Evolutionary conservation across 2,888 invertebrate genomes (phyloP), one percentile per base, ranked within the genome.

Genomic region (Athripsodes cinereus): DNA sequence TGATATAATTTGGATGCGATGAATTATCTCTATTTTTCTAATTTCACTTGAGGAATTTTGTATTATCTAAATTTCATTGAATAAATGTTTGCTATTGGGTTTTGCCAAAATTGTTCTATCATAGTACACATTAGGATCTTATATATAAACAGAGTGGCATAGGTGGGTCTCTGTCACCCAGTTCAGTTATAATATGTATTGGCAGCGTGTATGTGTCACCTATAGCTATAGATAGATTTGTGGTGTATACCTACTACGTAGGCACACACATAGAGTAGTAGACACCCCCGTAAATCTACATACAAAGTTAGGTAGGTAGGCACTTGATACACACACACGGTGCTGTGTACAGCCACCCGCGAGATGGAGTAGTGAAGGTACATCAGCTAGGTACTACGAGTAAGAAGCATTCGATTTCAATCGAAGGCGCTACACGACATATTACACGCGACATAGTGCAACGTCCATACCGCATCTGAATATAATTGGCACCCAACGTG

Each of bases 341-440:
- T 18, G 58, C 18, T 46, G 35, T 11, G 40, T 20, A 22, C 40
- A 20, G 26, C 44, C 56, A 44, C 56, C 57, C 52, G 57, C 57
- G 57, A 57, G 57, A 57, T 57, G 57, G 57, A 57, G 57, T 16
- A 40, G 16, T 51, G 64, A 63, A 59, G 64, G 57, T 57, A 61
- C n/a, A n/a, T n/a, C n/a, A n/a, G n/a, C n/a, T n/a, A n/a, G n/a
- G n/a, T n/a, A n/a, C n/a, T 60, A 65, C 64, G 66, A 64, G 63
- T 58, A 65, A 63, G 65, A 62, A 63, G 62, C 60, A 62, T 62
- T 65, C 60, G 63, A 63, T 63, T 63, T 63, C 63, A 63, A 63
- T 63, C 63, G 63, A 63, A 63, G 63, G 58, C 61, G 61, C 61
- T 58, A 52, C 59, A 58, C 60, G 61, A 63, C 63, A 63, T 63